Percentiles rank a stretch among this genome's conserved stretches.
Evolutionary conservation across 92 coral and sea anemone species (phyloP).

Genomic region (Montipora capitata): DNA sequence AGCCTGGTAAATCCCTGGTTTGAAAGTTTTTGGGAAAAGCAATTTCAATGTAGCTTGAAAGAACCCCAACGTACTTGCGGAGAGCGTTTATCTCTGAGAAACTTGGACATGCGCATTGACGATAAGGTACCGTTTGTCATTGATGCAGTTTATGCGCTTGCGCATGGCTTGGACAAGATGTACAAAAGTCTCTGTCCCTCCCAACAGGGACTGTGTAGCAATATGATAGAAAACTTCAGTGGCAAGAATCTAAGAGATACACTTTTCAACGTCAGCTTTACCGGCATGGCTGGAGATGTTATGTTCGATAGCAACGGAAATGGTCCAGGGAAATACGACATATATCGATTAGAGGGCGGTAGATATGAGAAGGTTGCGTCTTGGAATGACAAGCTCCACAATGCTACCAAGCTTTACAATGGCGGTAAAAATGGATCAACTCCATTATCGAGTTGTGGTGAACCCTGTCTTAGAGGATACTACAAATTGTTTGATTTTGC

Average conservation of each 20-base stretch:
- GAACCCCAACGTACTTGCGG: conserved; percentile 57
- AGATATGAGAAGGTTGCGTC: conserved; percentile 73
- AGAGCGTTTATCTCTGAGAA: conserved; percentile 28
- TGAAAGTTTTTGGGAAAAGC: conserved; percentile 84
- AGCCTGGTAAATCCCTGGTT: conserved; percentile 93
- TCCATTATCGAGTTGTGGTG: conserved; percentile 78
- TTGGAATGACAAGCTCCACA: conserved; percentile 73
- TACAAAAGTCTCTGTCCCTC: conserved; percentile 81
- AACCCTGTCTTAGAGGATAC: conserved; percentile 74
- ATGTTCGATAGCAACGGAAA: conserved; percentile 87
- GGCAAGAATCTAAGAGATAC: conserved; percentile 66
- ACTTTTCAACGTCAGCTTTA: conserved; percentile 76
- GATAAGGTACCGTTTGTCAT: conserved; percentile 95
- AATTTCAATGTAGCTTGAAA: conserved; percentile 72
- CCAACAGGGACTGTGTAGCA: conserved; percentile 77
- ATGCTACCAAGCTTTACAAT: conserved; percentile 27
- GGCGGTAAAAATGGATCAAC: conserved; percentile 1
- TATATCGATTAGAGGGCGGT: conserved; percentile 79
- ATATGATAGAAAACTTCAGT: conserved; percentile 55
- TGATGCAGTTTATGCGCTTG: conserved; percentile 95
- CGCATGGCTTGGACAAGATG: conserved; percentile 82
- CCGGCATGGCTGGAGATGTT: conserved; percentile 79
- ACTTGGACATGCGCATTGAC: conserved; percentile 65
- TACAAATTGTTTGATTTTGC: conserved; percentile 60
- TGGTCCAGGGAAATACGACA: conserved; percentile 86